Evolutionary conservation across 2,888 invertebrate species (phyloP).

Genomic region (Andrena minutula): DNA sequence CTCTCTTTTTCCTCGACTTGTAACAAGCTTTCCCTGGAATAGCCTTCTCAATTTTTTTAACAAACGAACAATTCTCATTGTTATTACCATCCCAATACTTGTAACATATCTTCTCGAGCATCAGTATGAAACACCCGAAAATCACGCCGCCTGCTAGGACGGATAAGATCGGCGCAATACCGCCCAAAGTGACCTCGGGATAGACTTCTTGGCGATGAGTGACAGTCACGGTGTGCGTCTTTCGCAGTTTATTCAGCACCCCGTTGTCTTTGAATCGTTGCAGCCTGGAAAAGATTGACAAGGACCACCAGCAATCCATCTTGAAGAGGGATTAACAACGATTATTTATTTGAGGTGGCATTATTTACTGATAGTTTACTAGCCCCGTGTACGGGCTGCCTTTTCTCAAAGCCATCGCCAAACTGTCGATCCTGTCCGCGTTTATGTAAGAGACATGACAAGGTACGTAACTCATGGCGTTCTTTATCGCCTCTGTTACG

Average conservation of each 20-base stretch:
- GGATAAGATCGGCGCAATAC: conserved; percentile 72
- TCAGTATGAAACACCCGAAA: conserved; percentile 64
- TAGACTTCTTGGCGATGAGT: neutral
- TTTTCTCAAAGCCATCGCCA: conserved; percentile 71
- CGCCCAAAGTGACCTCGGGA: conserved; percentile 60
- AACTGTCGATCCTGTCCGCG: conserved; percentile 70
- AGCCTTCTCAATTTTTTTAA: neutral
- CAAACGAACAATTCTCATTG: neutral
- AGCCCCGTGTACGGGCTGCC: conserved; percentile 73
- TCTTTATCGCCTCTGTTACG: conserved; percentile 66
- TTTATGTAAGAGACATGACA: conserved; percentile 72
- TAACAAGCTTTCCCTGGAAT: neutral
- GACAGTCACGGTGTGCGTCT: conserved; percentile 37
- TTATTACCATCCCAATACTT: neutral
- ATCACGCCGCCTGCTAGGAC: conserved; percentile 68
- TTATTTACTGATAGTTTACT: conserved; percentile 73
- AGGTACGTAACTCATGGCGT: conserved; percentile 59
- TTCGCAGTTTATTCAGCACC: conserved; percentile 68
- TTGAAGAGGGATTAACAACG: neutral
- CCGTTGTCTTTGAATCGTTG: conserved; percentile 75
- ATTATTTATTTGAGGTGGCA: too few relatives aligned
- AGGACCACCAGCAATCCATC: too few relatives aligned
- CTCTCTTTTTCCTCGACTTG: neutral
- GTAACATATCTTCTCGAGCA: conserved; percentile 63
- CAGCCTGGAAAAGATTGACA: conserved; percentile 61